Evolutionary conservation across 64 coral and sea anemone genomes (phyloP).

Genomic region (Dendrophyllia cribrosa): DNA sequence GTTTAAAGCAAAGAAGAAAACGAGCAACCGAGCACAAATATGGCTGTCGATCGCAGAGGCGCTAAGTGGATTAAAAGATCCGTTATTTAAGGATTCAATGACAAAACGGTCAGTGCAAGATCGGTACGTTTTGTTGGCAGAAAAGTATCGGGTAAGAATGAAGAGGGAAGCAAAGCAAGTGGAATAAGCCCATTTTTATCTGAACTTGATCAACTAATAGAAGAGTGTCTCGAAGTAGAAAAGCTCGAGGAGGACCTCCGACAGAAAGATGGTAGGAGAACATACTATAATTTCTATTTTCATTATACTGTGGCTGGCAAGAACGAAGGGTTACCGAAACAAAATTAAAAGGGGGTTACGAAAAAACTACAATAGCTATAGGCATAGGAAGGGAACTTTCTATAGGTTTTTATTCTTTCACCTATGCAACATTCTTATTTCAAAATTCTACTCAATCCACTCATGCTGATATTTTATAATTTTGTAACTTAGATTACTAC

Average conservation of each 20-base stretch:
- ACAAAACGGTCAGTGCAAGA: not conserved
- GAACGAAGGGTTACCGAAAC: too few relatives aligned
- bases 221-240: not conserved
- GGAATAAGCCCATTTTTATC: conserved; percentile 1
- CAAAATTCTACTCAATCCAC: too few relatives aligned
- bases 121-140: not conserved
- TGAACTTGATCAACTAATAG: conserved; percentile 18
- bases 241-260: not conserved
- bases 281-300: too few relatives aligned
- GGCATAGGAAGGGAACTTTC: too few relatives aligned
- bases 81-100: not conserved
- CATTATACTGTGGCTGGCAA: too few relatives aligned
- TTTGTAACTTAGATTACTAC: too few relatives aligned
- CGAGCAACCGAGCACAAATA: not conserved
- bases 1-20: not conserved
- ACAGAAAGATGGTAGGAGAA: conserved; percentile 12
- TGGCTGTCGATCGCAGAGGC: not conserved
- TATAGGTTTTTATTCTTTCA: too few relatives aligned
- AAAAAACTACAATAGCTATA: too few relatives aligned
- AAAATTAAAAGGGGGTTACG: too few relatives aligned
- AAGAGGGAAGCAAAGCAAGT: too few relatives aligned
- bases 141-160: not conserved
- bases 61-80: not conserved
- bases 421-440: too few relatives aligned
- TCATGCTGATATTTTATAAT: too few relatives aligned